Evolutionary conservation across 2,113 vertebrate genomes (phyloP).

Genomic region (Onychorhynchus coronatus): DNA sequence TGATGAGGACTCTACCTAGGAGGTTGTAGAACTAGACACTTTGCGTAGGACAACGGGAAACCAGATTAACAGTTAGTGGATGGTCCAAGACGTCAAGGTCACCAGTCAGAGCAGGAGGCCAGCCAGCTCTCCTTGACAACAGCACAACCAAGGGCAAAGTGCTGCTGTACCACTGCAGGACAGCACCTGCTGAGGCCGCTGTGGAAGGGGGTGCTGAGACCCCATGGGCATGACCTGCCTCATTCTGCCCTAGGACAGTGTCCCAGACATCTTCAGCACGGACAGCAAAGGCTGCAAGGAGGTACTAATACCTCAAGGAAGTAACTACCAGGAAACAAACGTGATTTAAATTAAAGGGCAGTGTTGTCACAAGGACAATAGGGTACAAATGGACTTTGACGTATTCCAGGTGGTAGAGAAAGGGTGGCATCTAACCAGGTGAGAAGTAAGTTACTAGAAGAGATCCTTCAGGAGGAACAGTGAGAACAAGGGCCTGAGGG

Average conservation of each 20-base stretch:
- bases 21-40: not conserved
- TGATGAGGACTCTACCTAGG: not conserved
- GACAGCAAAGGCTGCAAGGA: not conserved
- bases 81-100: not conserved
- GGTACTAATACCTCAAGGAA: not conserved
- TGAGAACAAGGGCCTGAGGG: not conserved
- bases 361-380: not conserved
- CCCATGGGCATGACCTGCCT: not conserved
- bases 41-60: not conserved
- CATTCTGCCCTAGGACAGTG: not conserved
- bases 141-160: accelerated
- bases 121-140: not conserved
- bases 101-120: not conserved
- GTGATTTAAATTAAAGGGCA: not conserved
- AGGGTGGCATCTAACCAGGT: not conserved
- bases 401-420: not conserved
- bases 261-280: not conserved
- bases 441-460: not conserved
- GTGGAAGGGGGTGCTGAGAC: not conserved
- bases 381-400: not conserved
- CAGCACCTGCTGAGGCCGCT: not conserved
- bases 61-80: not conserved
- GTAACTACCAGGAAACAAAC: conserved; percentile 18
- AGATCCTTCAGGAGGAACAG: not conserved
- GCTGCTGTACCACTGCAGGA: accelerated